A percentile compares a stretch with the other conserved stretches of the same genome.
These are phyloP conservation scores for Sebastes diaconus DNA, from an alignment of 2,797 vertebrate species.

Conservation along the genomic window DNA sequence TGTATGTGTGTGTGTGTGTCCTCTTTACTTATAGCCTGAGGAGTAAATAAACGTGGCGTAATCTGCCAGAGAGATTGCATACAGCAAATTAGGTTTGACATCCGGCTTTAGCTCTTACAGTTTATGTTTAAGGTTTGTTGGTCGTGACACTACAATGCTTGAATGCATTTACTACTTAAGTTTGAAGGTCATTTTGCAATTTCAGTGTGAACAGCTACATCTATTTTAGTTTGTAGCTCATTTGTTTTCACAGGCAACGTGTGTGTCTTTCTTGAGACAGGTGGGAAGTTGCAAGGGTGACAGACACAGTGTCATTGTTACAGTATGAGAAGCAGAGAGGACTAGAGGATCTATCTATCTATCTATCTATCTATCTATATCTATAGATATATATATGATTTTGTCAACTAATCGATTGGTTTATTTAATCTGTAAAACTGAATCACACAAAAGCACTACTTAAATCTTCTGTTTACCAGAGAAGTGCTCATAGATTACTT, in stretches of 20 bases:
- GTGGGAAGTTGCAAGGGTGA: background rate
- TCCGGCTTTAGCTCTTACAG: background rate
- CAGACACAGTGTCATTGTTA: background rate
- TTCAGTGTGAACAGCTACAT: background rate
- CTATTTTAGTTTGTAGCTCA: background rate
- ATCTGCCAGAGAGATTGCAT: background rate
- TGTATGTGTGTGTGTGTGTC: background rate
- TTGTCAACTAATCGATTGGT: too few relatives aligned
- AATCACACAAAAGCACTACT: too few relatives aligned
- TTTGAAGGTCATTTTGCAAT: conserved; percentile 23
- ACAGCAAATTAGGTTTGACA: conserved; percentile 11
- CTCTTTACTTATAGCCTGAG: background rate
- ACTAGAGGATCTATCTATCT: background rate
- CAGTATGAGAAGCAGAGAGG: background rate
- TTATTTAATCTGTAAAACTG: too few relatives aligned
- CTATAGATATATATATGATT: too few relatives aligned
- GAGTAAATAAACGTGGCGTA: conserved; percentile 7
- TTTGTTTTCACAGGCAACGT: background rate
- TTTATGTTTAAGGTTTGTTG: conserved; percentile 10
- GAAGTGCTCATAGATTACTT: background rate
- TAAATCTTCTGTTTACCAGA: too few relatives aligned
- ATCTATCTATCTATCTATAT: too few relatives aligned
- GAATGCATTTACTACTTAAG: background rate
- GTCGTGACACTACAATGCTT: conserved; percentile 15
- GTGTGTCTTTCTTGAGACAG: conserved; percentile 2